Conservation (phyloP, 1,140 invertebrate genomes). For the Drosophila neocordata region DNA sequence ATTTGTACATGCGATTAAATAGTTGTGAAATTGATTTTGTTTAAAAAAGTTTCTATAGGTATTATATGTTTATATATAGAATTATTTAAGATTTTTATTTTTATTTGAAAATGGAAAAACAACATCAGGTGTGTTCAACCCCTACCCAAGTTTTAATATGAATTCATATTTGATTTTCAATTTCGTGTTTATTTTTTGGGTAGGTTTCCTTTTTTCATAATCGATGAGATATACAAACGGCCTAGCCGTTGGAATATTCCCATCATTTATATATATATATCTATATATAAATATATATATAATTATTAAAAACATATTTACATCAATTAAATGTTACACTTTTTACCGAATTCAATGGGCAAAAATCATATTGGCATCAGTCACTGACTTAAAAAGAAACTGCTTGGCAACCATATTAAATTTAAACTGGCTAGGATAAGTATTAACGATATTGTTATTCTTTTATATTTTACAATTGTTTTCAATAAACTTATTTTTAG, state of each 20-base stretch:
- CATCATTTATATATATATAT: constrained; percentile 44
- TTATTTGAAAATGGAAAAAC: constrained; percentile 27
- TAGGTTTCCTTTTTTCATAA: constrained; percentile 11
- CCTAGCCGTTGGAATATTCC: constrained; percentile 58
- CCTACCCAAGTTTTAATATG: constrained; percentile 59
- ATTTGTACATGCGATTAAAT: constrained; percentile 66
- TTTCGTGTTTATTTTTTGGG: neutral
- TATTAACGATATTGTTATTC: neutral
- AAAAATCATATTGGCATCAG: constrained; percentile 6
- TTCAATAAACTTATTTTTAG: neutral
- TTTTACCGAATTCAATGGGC: neutral
- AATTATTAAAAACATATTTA: constrained; percentile 70
- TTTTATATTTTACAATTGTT: constrained; percentile 1
- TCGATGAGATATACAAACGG: constrained; percentile 55
- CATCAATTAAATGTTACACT: constrained; percentile 34
- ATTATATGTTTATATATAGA: constrained; percentile 48
- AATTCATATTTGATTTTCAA: constrained; percentile 41
- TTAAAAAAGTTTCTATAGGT: constrained; percentile 44
- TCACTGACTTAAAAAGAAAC: constrained; percentile 4
- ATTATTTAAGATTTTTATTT: constrained; percentile 58
- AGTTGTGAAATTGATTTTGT: constrained; percentile 49
- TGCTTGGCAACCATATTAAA: constrained; percentile 5
- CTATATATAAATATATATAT: constrained; percentile 30
- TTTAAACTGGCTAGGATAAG: constrained; percentile 6
- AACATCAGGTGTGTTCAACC: constrained; percentile 47